Percentiles rank a stretch among this genome's conserved stretches.
phyloP scores from a whole-genome alignment of 2,888 invertebrate genomes.

The Drosophila ustulata region DNA sequence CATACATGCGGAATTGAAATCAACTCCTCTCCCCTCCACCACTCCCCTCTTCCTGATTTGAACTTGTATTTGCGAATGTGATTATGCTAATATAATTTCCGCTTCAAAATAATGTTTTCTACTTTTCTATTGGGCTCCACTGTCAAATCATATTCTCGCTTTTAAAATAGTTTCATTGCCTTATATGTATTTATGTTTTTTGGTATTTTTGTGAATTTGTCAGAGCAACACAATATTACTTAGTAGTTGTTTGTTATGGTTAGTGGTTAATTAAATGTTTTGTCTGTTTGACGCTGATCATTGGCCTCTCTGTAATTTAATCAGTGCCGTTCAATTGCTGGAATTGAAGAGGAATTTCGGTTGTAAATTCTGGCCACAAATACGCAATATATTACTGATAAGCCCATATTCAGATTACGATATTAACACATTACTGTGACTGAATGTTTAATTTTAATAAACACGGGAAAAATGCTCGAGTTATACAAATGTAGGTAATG shows the following conservation, averaged over 20 bases:
- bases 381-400: slow-evolving; percentile 1
- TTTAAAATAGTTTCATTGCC: slow-evolving; percentile 8
- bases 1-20: background rate
- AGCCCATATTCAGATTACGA: background rate
- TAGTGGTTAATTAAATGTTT: slow-evolving; percentile 58
- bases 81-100: slow-evolving; percentile 71
- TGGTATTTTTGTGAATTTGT: slow-evolving; percentile 32
- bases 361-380: slow-evolving; percentile 26
- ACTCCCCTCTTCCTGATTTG: background rate
- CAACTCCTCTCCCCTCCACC: background rate
- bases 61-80: slow-evolving; percentile 37
- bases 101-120: slow-evolving; percentile 58
- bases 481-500: background rate
- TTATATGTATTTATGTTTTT: background rate
- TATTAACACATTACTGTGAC: background rate
- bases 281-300: slow-evolving; percentile 22
- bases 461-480: too few species aligned
- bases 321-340: slow-evolving; percentile 37
- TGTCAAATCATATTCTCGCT: slow-evolving; percentile 19
- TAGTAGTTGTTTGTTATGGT: slow-evolving; percentile 52
- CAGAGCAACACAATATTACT: slow-evolving; percentile 13
- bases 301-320: slow-evolving; percentile 42
- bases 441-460: slow-evolving; percentile 11
- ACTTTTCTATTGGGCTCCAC: slow-evolving; percentile 12
- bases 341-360: slow-evolving; percentile 32